These are phyloP conservation scores for Ricordea florida DNA, from an alignment of 92 coral and sea anemone species.

Conservation along the genomic window DNA sequence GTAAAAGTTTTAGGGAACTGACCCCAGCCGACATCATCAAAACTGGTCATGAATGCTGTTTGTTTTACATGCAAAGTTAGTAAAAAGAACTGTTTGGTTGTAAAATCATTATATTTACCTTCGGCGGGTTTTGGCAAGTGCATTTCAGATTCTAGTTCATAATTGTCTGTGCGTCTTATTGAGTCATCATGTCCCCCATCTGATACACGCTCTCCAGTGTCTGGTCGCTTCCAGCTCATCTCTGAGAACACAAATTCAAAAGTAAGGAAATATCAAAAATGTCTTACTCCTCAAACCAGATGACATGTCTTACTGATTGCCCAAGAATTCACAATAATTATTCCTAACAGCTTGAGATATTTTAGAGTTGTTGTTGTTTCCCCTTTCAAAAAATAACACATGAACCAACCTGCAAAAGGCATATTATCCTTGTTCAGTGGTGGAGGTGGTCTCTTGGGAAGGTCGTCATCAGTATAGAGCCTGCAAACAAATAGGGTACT, in stretches of 20 bases:
- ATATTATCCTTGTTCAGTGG: constrained; percentile 64
- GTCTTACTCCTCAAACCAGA: too few species aligned
- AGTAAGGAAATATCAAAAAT: too few species aligned
- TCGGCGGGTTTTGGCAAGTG: constrained; percentile 70
- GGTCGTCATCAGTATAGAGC: constrained; percentile 51
- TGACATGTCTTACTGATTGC: too few species aligned
- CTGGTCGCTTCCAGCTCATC: constrained; percentile 67
- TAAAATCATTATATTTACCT: constrained; percentile 47
- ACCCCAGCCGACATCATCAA: too few species aligned
- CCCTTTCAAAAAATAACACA: too few species aligned
- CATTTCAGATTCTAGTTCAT: constrained; percentile 9
- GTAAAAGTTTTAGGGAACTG: too few species aligned
- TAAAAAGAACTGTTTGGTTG: too few species aligned
- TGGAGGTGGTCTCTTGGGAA: constrained; percentile 62
- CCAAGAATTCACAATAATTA: too few species aligned
- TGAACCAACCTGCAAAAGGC: constrained; percentile 23
- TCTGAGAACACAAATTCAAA: not conserved
- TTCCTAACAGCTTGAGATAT: too few species aligned
- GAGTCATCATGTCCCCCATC: not conserved
- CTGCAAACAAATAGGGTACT: constrained; percentile 7
- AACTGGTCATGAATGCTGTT: too few species aligned
- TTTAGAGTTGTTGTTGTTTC: too few species aligned
- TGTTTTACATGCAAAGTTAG: too few species aligned
- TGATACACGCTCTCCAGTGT: constrained; percentile 35
- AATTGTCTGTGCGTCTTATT: not conserved